Evolutionary conservation across 92 coral and sea anemone species (phyloP), one percentile per base, ranked within the genome.

Genomic region (Pocillopora grandis): DNA sequence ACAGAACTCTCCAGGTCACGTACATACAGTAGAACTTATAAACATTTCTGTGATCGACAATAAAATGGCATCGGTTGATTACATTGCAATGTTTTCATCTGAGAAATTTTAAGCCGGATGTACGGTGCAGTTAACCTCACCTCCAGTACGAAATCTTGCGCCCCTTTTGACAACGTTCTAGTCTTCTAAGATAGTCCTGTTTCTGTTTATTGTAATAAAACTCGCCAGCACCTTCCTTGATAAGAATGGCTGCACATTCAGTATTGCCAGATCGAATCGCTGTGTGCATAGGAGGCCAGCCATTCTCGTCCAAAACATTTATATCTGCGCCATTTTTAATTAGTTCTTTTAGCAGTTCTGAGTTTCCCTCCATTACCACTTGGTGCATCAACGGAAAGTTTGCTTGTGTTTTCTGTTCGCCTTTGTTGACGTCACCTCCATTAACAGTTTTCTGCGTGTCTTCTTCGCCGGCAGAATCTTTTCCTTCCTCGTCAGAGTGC

Each of bases 221-320:
- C 56, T 94, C 98, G 12, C 98, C 98, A 5, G 95, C 98, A 1
- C 95, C 98, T 61, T 89, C 90, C 61, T 92, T 94, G 27, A 94
- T 66, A 1, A 94, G 89, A 59, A 91, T 62, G 16, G 95, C 92
- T 1, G 98, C 98, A 64, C 98, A 94, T n/a, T 94, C 90, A 3
- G 93, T 77, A 11, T 86, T 78, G 5, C 98, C 98, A 56, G 82
- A 72, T 20, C 88, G 85, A 58, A 94, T 94, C 2, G 98, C 98
- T 0, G 98, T 85, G 52, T 94, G 92, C 62, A 94, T 57, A 0
- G 98, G 98, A 0, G 98, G 98, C 98, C 98, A 94, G 8, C 98
- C 98, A 10, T 88, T 89, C 1, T 75, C 27, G 66, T 94, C 98
- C 62, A 91, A 82, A 9, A 89, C 92, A 61, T 94, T 94, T 9